Base-by-base conservation (phyloP, 1,140 invertebrate species). In the Macrobrachium rosenbergii region DNA sequence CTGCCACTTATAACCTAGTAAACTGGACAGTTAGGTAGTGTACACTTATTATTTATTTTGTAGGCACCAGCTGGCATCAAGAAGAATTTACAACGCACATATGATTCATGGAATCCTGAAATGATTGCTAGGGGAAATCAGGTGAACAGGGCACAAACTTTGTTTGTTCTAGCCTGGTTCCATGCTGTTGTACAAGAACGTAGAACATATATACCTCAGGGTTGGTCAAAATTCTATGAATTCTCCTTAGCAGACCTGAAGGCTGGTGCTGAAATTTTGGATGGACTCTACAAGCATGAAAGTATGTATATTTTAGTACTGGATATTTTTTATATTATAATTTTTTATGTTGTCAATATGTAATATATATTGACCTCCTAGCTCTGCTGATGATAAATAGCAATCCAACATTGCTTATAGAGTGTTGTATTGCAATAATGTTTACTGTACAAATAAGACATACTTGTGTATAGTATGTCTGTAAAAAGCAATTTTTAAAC, bases 131-230 rank as follows among this genome's bases (percentile, higher is more conserved):
- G 90, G 91, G 91, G 90, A 92, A 91, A 82, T 63, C 93, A 91
- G 89, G 91, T 94, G 92, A 92, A 92, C 67, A 91, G 94, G 77
- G 91, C 92, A 10, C 93, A 93, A 90, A 92, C 95, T 28, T 92
- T 95, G 63, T 95, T 97, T 91, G 93, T 95, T 5, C 91, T 97
- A 14, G 94, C 95, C 12, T 97, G 96, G 94, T 93, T 97, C 83
- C 97, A 98, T 91, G 96, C 97, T 0, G 93, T 98, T 10, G 91
- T 98, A 23, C 97, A 98, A 91, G 97, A 99, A 92, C 93, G 98
- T 77, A 93, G 97, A 87, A 95, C 94, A 88, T 98, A 95, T 91
- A 96, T 98, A 89, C 96, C 96, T 11, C 95, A 96, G 93, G 96
- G 96, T 3, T 97, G 96, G 96, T 95, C 94, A 0, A 96, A 96